Evolutionary conservation across 2,888 invertebrate genomes (phyloP), one percentile per base, ranked within the genome.

Genomic region (Panopea generosa): DNA sequence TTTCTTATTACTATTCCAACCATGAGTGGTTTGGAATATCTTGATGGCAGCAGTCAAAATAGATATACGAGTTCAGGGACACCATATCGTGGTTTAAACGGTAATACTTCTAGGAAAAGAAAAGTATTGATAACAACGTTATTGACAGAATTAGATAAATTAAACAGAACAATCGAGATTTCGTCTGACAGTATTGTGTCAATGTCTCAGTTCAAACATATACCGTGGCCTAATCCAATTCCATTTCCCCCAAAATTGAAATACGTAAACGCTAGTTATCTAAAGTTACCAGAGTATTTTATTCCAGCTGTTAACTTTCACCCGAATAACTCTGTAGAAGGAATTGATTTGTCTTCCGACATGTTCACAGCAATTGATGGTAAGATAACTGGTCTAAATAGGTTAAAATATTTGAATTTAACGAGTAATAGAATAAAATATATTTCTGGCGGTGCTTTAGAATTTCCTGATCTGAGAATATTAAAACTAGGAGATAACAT

Each of bases 271-370:
- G 49, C 49, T 0, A 55, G 60, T n/a, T 61, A n/a, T 66, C 40
- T 72, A 2, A 43, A 45, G 20, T 9, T 57, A 2, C 24, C 55
- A 9, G 29, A 45, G 45, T 67, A 57, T 22, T 45, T 66, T 0
- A 50, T 76, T 27, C 62, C 62, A 14, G 14, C 47, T 9, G 9
- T 62, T 2, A 53, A 9, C 2, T 71, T 76, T 40, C 20, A 27
- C 9, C 29, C 57, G n/a, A 62, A 67, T 20, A 71, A 71, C 24
- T 38, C 57, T 16, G 14, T 53, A 7, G 62, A 76, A 45, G 22
- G 29, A 22, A 2, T 71, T 2, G 62, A 76, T 49, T 22, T 22
- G 0, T 76, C 76, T 6, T 22, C 20, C 6, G 49, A 60, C 22
- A 29, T 71, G 18, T 29, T 76, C 11, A 26, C 2, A 18, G 16